Evolutionary conservation across 2,888 invertebrate genomes (phyloP).

Genomic region (Syritta pipiens): DNA sequence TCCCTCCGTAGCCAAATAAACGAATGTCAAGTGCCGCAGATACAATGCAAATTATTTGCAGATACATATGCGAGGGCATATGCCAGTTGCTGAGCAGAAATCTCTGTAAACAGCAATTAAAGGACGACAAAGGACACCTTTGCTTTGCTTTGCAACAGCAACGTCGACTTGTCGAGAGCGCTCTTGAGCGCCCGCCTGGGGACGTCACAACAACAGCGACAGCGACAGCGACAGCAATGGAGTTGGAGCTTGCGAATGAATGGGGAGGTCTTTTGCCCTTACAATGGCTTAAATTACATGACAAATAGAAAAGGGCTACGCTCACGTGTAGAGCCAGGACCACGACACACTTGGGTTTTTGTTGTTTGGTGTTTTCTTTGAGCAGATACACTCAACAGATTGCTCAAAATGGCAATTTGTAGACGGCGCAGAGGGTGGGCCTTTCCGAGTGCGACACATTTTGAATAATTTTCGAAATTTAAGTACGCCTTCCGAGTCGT

Average conservation of each 20-base stretch:
- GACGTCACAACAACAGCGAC: too few species aligned
- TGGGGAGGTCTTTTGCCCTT: conserved; percentile 51
- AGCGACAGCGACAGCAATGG: too few species aligned
- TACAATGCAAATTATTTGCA: conserved; percentile 65
- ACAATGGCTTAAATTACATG: conserved; percentile 59
- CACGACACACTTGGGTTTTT: conserved; percentile 8
- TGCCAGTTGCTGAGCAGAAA: conserved; percentile 35
- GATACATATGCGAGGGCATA: conserved; percentile 29
- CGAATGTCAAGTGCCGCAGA: conserved; percentile 66
- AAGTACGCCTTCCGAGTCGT: background rate
- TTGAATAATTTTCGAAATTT: conserved; percentile 56
- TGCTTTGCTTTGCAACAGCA: conserved; percentile 29
- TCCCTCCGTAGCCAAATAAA: conserved; percentile 51
- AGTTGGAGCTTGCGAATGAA: conserved; percentile 55
- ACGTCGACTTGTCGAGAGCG: conserved; percentile 2
- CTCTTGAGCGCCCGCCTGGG: too few species aligned
- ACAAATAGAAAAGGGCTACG: conserved; percentile 54
- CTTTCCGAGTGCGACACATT: conserved; percentile 26
- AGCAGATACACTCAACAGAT: conserved; percentile 53
- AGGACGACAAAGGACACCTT: conserved; percentile 67
- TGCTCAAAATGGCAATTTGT: conserved; percentile 50
- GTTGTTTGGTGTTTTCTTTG: conserved; percentile 25
- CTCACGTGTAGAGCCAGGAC: conserved; percentile 18
- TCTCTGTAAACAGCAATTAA: conserved; percentile 68
- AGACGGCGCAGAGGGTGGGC: background rate